Evolutionary conservation across 2,113 vertebrate species (phyloP).

Genomic region (Callithrix jacchus): DNA sequence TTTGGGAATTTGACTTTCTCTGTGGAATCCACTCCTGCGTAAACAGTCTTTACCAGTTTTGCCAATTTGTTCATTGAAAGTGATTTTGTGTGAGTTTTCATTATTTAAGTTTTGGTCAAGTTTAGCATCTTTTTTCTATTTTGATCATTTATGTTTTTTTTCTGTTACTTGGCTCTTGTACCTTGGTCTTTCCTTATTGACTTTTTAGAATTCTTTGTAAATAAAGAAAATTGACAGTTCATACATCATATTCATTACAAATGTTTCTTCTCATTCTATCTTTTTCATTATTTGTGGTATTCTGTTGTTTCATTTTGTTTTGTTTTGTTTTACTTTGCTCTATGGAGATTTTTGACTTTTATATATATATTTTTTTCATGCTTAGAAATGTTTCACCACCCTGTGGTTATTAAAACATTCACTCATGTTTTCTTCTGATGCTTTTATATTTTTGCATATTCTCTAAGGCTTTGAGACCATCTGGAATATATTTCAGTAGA

Average conservation of each 20-base stretch:
- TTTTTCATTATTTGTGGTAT: background rate
- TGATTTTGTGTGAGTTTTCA: background rate
- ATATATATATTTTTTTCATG: background rate
- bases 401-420: background rate
- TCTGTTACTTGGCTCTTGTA: background rate
- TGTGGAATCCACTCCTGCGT: background rate
- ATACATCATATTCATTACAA: background rate
- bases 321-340: background rate
- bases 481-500: background rate
- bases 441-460: background rate
- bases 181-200: background rate
- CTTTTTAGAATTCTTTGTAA: background rate
- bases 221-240: background rate
- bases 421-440: background rate
- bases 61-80: background rate
- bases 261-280: background rate
- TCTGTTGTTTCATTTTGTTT: background rate
- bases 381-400: background rate
- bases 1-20: background rate
- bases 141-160: slow-evolving; percentile 6
- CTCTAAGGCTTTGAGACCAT: background rate
- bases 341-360: background rate
- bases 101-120: background rate
- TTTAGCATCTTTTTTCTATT: slow-evolving; percentile 30
- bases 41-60: background rate